Evolutionary conservation across 2,888 invertebrate species (phyloP), one percentile per base, ranked within the genome.

Genomic region (Agrochola lota): DNA sequence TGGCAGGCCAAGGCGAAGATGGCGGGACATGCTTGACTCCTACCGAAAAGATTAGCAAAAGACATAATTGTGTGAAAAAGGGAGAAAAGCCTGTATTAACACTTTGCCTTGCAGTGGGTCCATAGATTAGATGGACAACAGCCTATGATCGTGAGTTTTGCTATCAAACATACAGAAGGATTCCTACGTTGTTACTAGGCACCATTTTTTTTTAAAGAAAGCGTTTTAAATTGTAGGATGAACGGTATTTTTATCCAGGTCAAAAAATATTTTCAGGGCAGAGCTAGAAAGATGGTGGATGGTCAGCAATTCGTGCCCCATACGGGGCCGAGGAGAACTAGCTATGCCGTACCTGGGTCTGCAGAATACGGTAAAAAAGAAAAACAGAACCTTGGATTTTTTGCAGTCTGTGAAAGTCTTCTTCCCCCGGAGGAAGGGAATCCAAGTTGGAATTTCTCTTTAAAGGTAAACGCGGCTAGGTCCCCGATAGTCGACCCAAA

Each of bases 401-500:
- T 69, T 57, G n/a, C 7, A 12, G 23, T 30, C 30, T 30, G 46
- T n/a, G 17, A 68, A 66, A 67, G 20, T 71, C 9, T n/a, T 15
- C 12, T 15, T 71, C 7, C 17, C 17, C 23, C 17, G 5, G 1
- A 7, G 2, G 8, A 23, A 15, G 12, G 0, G 11, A 60, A 52
- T 52, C 2, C 11, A n/a, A 23, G 1, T 52, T 30, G 0, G 9
- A 52, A 9, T n/a, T 52, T 9, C 0, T 3, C 6, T 26, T 6
- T 1, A 35, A 17, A 55, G 15, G 43, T 60, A 43, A 35, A 43
- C 23, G 11, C 55, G 20, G 68, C 46, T 35, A 63, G 6, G 8
- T 70, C 46, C 20, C n/a, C 12, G 30, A 8, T 68, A 57, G 23
- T 17, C 49, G 49, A 52, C 77, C 64, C 9, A 70, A 66, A 40